Conservation (phyloP, 2,797 vertebrate genomes). For the Silurus aristotelis region DNA sequence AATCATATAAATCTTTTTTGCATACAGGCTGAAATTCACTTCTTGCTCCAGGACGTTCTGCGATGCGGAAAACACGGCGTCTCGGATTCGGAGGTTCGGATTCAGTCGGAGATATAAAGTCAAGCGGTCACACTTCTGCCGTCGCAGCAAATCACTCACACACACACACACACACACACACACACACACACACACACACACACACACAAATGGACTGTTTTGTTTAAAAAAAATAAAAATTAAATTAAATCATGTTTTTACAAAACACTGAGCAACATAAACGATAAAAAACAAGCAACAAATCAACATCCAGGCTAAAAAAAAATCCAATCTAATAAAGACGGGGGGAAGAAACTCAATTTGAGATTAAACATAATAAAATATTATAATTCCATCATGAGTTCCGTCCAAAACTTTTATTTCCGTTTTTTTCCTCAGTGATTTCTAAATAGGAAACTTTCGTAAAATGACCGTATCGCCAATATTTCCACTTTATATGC, state of each 20-base stretch:
- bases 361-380: background rate
- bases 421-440: too few relatives aligned
- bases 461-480: background rate
- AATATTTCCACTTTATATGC: background rate
- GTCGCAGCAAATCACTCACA: background rate
- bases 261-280: conserved; percentile 1
- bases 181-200: too few relatives aligned
- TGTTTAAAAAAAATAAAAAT: conserved; percentile 16
- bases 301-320: conserved; percentile 10
- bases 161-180: too few relatives aligned
- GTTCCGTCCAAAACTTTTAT: background rate
- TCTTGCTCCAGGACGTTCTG: conserved; percentile 43
- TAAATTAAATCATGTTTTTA: background rate
- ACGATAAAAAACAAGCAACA: conserved; percentile 14
- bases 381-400: background rate
- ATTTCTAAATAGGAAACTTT: background rate
- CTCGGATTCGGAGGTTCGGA: background rate
- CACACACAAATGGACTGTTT: background rate
- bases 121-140: background rate
- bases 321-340: conserved; percentile 24
- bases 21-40: conserved; percentile 66
- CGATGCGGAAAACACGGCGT: conserved; percentile 16
- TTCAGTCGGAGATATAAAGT: conserved; percentile 18
- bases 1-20: conserved; percentile 65
- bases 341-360: background rate